Percentiles rank a stretch among this genome's conserved stretches.
These are phyloP conservation scores for Mythimna vitellina DNA, from an alignment of 2,888 invertebrate species.

Conservation along the genomic window DNA sequence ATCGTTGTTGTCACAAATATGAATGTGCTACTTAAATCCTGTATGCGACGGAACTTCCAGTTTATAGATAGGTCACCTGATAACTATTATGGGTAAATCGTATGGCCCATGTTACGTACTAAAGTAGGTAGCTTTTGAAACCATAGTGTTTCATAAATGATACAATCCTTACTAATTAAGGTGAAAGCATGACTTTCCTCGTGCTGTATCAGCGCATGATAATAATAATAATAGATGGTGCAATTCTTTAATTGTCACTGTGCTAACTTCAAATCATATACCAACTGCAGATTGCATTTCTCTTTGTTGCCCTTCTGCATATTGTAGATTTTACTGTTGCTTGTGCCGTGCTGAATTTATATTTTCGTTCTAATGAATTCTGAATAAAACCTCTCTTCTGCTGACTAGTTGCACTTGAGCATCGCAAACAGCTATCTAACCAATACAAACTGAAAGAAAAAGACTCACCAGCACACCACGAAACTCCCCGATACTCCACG, in stretches of 20 bases:
- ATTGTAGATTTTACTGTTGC: too few relatives aligned
- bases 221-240: not conserved
- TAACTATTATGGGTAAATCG: slow-evolving; percentile 14
- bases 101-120: slow-evolving; percentile 31
- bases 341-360: too few relatives aligned
- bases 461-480: slow-evolving; percentile 92
- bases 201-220: not conserved
- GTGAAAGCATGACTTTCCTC: slow-evolving; percentile 8
- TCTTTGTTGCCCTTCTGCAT: too few relatives aligned
- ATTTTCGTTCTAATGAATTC: too few relatives aligned
- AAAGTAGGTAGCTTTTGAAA: not conserved
- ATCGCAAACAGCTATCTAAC: not conserved
- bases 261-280: too few relatives aligned
- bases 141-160: slow-evolving; percentile 10
- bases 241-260: not conserved
- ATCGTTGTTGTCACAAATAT: not conserved
- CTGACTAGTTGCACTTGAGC: too few relatives aligned
- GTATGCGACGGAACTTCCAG: not conserved
- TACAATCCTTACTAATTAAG: not conserved
- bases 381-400: too few relatives aligned
- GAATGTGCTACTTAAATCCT: not conserved
- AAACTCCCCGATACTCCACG: slow-evolving; percentile 93
- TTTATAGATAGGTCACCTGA: slow-evolving; percentile 10
- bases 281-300: too few relatives aligned
- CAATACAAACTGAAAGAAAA: not conserved